phyloP scores from a whole-genome alignment of 2,113 vertebrate species.

The Bufo gargarizans region DNA sequence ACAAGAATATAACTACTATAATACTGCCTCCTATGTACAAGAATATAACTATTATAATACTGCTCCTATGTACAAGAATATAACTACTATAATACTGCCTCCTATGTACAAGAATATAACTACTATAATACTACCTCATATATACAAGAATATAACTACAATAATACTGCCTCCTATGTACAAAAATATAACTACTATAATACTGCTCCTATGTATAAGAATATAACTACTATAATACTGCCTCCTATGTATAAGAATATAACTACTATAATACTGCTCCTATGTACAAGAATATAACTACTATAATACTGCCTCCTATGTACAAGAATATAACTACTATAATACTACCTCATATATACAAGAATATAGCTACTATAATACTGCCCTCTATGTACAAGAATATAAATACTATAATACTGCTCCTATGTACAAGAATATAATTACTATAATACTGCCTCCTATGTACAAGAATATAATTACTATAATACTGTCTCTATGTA shows the following conservation, averaged over 20 bases:
- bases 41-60: not conserved
- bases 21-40: not conserved
- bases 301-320: not conserved
- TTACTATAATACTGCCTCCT: not conserved
- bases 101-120: too few species aligned
- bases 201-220: too few species aligned
- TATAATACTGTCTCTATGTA: not conserved
- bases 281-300: constrained; percentile 1
- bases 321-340: not conserved
- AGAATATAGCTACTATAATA: not conserved
- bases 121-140: too few species aligned
- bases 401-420: not conserved
- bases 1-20: not conserved
- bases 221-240: too few species aligned
- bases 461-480: not conserved
- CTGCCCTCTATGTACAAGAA: not conserved
- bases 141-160: too few species aligned
- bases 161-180: too few species aligned
- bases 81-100: constrained; percentile 1
- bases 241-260: not conserved
- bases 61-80: not conserved
- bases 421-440: not conserved
- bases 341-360: not conserved
- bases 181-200: too few species aligned
- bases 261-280: not conserved